Conservation (phyloP, 2,888 invertebrate genomes). For the Ormyrus labotus region DNA sequence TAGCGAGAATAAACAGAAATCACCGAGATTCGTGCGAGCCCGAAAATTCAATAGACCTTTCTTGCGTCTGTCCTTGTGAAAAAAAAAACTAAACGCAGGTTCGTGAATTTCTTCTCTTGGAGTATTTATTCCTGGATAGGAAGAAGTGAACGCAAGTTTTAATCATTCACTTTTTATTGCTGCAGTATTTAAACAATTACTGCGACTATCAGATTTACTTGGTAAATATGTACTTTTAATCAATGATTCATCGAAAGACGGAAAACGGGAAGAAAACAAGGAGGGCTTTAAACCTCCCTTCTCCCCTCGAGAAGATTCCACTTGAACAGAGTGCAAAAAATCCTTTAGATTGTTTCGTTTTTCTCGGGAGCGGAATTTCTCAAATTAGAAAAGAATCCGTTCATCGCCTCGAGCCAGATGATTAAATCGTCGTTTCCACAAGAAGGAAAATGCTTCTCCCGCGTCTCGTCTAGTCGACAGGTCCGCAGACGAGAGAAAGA, state of each 20-base stretch:
- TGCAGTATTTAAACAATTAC: neutral
- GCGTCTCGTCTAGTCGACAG: slow-evolving; percentile 42
- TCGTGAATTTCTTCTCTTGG: neutral
- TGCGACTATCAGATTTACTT: too few species aligned
- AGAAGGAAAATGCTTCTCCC: slow-evolving; percentile 57
- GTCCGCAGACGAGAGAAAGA: slow-evolving; percentile 16
- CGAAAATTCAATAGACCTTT: neutral
- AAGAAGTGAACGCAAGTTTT: neutral
- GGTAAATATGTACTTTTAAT: too few species aligned
- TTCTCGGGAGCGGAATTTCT: slow-evolving; percentile 36
- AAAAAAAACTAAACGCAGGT: neutral
- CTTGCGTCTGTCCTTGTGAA: neutral
- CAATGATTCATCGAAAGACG: too few species aligned
- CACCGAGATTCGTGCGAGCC: neutral
- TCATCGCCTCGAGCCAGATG: slow-evolving; percentile 46
- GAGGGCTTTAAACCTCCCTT: too few species aligned
- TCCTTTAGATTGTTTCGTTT: slow-evolving; percentile 32
- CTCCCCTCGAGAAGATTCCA: neutral
- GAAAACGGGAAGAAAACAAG: too few species aligned
- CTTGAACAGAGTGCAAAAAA: slow-evolving; percentile 36
- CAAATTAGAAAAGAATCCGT: slow-evolving; percentile 48
- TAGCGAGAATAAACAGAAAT: too few species aligned
- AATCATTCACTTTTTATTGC: neutral
- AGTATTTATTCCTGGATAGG: neutral
- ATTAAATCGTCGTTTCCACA: slow-evolving; percentile 56